Conservation (phyloP, 2,888 invertebrate species). For the Cataglyphis albicans region DNA sequence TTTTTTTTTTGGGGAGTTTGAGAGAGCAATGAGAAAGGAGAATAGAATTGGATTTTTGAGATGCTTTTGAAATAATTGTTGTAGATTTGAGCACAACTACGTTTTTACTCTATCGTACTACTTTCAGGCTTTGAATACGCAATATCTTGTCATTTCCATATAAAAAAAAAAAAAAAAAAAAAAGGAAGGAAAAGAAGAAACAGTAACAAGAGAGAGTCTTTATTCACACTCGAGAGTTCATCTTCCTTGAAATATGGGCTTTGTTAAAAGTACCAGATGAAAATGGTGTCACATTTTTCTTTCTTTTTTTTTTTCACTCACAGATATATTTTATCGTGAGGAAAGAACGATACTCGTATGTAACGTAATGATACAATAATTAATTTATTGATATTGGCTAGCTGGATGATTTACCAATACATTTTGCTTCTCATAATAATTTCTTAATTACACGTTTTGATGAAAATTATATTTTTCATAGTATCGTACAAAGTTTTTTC, state of each 20-base stretch:
- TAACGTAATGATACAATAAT: not conserved
- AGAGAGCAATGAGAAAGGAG: no score
- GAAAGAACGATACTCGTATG: not conserved
- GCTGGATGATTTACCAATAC: not conserved
- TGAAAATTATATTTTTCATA: not conserved
- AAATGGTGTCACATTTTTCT: slow-evolving; percentile 42
- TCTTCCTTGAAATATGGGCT: slow-evolving; percentile 35
- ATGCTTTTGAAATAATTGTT: not conserved
- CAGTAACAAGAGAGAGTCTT: slow-evolving; percentile 10
- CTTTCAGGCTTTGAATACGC: not conserved
- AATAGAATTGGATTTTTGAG: not conserved
- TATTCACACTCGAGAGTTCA: slow-evolving; percentile 28
- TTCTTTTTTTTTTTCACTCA: slow-evolving; percentile 14
- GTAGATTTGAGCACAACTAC: not conserved
- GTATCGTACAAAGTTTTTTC: not conserved
- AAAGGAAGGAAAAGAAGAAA: not conserved
- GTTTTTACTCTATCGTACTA: no score
- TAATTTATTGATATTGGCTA: not conserved
- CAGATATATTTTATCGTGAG: slow-evolving; percentile 12
- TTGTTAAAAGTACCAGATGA: slow-evolving; percentile 30
- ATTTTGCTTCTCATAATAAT: not conserved
- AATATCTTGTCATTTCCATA: slow-evolving; percentile 2
- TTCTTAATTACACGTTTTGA: not conserved
- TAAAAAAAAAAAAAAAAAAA: not conserved
- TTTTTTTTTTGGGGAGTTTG: no score